Evolutionary conservation across 2,888 invertebrate genomes (phyloP), one percentile per base, ranked within the genome.

Genomic region (Apodemia duryi): DNA sequence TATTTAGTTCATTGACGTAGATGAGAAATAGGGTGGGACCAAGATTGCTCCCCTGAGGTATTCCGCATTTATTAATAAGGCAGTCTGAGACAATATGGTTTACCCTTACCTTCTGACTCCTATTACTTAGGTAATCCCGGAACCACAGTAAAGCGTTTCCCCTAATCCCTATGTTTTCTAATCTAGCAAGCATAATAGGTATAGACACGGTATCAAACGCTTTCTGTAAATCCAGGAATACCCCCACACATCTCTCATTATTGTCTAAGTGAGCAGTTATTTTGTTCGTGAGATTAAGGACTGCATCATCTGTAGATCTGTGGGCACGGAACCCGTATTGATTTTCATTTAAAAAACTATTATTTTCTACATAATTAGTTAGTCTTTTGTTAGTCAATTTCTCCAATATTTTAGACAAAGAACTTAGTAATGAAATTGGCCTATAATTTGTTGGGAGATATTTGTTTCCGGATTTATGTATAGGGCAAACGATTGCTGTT

Each of bases 401-500:
- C 64, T 64, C 38, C 6, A 65, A 28, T 35, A 67, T 43, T 65
- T 65, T 65, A n/a, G 65, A 62, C 7, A 65, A 28, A 9, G 62
- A 35, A 28, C 41, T 41, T 29, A 35, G 35, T 35, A 35, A 35
- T 35, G 35, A 35, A 35, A 35, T 35, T 35, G 35, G 35, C 6
- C 35, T 35, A 35, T 35, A 35, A 35, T 35, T 35, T 6, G 35
- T 35, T 6, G 35, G 35, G 35, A 35, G 21, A 28, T 62, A 46
- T 21, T 21, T 11, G 46, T 62, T 38, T 21, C 62, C 62, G 7
- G 62, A 43, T 62, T 62, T 62, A 28, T 11, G 46, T 7, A 62
- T 62, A 2, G 62, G 62, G n/a, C 28, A 62, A 10, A 62, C 38
- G 10, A 62, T 62, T 62, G 62, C 11, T 21, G 62, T 62, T 62